Evolutionary conservation across 2,113 vertebrate genomes (phyloP).

Genomic region (Ascaphus truei): DNA sequence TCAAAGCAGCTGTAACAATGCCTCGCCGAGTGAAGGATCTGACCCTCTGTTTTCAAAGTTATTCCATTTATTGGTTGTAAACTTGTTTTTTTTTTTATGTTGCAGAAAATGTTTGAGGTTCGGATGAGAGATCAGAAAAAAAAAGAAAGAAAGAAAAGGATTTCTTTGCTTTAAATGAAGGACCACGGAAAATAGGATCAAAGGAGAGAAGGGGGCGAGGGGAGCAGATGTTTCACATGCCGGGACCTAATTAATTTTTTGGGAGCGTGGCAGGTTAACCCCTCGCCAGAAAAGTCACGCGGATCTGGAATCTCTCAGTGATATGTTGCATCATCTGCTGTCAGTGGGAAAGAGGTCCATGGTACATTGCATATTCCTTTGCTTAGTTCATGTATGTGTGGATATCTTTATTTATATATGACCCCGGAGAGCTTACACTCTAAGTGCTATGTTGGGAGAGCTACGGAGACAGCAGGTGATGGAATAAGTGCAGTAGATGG

Average conservation of each 20-base stretch:
- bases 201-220: slow-evolving; percentile 20
- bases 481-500: too few relatives aligned
- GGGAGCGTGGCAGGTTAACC: not conserved
- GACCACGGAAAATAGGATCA: slow-evolving; percentile 37
- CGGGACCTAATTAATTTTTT: not conserved
- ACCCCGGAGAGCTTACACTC: too few relatives aligned
- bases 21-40: slow-evolving; percentile 52
- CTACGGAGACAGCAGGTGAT: too few relatives aligned
- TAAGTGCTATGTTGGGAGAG: too few relatives aligned
- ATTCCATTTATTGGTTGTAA: slow-evolving; percentile 48
- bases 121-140: slow-evolving; percentile 52
- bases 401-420: too few relatives aligned
- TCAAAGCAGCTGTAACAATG: slow-evolving; percentile 73
- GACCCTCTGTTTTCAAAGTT: slow-evolving; percentile 50
- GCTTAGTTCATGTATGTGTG: too few relatives aligned
- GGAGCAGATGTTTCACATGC: slow-evolving; percentile 36
- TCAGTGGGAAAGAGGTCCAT: too few relatives aligned
- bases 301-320: too few relatives aligned
- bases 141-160: not conserved
- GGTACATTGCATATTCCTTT: too few relatives aligned
- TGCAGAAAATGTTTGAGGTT: slow-evolving; percentile 38
- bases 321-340: too few relatives aligned
- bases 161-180: slow-evolving; percentile 46
- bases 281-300: not conserved
- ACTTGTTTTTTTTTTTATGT: slow-evolving; percentile 54